Evolutionary conservation across 2,797 vertebrate genomes (phyloP), one percentile per base, ranked within the genome.

Genomic region (Pangasius larnaudii): DNA sequence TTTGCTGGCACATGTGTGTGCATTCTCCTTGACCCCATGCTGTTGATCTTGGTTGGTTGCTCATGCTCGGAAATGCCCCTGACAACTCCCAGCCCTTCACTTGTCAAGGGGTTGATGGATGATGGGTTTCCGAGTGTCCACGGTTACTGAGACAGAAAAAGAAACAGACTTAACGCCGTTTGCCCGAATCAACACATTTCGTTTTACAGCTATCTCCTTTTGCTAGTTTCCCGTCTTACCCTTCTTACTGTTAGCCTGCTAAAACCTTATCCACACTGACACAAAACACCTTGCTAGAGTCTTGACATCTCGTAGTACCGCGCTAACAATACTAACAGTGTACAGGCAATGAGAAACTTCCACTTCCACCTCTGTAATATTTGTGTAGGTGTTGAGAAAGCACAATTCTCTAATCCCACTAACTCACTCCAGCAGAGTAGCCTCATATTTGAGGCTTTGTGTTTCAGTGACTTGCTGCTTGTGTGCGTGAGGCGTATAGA

Each of bases 91-190:
- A 74, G 85, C 84, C 83, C 86, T 88, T 91, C 89, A 86, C 74
- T 87, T 92, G 92, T 92, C 91, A 89, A 63, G 49, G 33, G 61
- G 51, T 33, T 92, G 92, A 92, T 91, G 91, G 92, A 92, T 89
- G 77, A 83, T 65, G 65, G 36, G 84, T 85, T 61, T 77, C 51
- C 5, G n/a, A 77, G 74, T 77, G 42, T 79, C 74, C 85, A 39
- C n/a, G 18, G 42, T 36, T 61, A 79, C 42, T 9, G 74, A 78
- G n/a, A 86, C 69, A 77, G 4, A 42, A 71, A 69, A 36, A 69
- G 30, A 71, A 71, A 51, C 61, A 67, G 61, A 58, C 53, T 39
- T 59, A 59, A 82, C 39, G n/a, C 24, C 22, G 30, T 42, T 81
- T 81, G 79, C 46, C 46, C 19, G 19, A 63, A 79, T 63, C 1